Conservation (phyloP, 2,888 invertebrate species). For the Hoplodrina blanda region DNA sequence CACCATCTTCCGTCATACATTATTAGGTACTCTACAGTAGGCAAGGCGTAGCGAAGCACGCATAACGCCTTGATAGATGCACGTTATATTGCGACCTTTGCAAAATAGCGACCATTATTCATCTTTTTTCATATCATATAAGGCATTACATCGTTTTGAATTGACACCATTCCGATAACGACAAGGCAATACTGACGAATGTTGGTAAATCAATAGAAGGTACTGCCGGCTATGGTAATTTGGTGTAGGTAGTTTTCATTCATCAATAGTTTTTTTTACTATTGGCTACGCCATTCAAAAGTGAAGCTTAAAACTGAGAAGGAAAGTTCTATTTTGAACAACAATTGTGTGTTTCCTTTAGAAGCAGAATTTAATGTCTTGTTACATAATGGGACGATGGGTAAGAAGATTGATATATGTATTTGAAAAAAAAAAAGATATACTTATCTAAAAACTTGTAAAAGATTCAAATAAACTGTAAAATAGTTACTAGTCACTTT, state of each 20-base stretch:
- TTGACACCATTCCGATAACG: slow-evolving; percentile 47
- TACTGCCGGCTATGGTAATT: slow-evolving; percentile 14
- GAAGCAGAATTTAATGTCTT: too few relatives aligned
- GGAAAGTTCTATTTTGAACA: neutral
- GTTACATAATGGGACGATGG: neutral
- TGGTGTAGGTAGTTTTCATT: neutral
- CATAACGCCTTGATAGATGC: slow-evolving; percentile 51
- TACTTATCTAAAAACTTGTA: too few relatives aligned
- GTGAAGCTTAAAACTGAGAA: neutral
- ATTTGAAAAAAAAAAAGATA: too few relatives aligned
- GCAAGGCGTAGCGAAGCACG: slow-evolving; percentile 36
- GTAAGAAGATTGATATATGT: too few relatives aligned
- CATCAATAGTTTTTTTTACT: neutral
- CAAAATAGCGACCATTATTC: slow-evolving; percentile 51
- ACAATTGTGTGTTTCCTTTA: too few relatives aligned
- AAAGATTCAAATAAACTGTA: neutral
- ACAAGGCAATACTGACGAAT: slow-evolving; percentile 53
- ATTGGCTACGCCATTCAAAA: neutral
- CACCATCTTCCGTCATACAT: slow-evolving; percentile 30
- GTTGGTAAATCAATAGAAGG: slow-evolving; percentile 44
- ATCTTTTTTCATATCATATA: slow-evolving; percentile 52
- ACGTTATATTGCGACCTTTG: slow-evolving; percentile 42
- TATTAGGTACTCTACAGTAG: slow-evolving; percentile 36
- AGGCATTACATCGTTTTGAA: slow-evolving; percentile 39
- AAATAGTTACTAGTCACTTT: neutral